These are phyloP conservation scores for Cheilosia variabilis DNA, from an alignment of 2,888 invertebrate genomes.

Conservation along the genomic window DNA sequence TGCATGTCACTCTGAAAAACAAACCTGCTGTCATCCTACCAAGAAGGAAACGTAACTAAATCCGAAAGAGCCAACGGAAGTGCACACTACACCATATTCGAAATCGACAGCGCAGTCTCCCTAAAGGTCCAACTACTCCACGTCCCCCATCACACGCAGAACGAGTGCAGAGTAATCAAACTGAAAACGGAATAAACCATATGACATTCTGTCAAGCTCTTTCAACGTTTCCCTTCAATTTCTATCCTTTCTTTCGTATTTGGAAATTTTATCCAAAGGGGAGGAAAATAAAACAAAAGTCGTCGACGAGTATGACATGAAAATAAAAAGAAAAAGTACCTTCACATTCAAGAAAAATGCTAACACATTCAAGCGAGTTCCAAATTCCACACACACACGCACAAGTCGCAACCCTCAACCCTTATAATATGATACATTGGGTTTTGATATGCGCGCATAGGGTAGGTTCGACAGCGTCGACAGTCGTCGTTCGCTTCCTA, in stretches of 20 bases:
- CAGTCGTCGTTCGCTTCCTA: not conserved
- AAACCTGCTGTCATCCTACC: too few relatives aligned
- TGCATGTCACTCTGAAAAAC: too few relatives aligned
- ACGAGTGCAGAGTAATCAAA: not conserved
- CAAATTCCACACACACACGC: constrained; percentile 10
- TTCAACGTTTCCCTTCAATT: constrained; percentile 1
- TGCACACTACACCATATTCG: not conserved
- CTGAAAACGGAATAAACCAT: not conserved
- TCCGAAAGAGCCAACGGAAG: not conserved
- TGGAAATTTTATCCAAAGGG: not conserved
- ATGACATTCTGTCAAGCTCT: constrained; percentile 19
- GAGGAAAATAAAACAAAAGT: constrained; percentile 6
- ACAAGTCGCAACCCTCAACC: not conserved
- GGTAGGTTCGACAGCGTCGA: not conserved
- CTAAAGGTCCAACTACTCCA: not conserved
- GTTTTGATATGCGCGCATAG: not conserved
- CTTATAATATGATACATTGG: not conserved
- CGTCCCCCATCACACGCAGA: not conserved
- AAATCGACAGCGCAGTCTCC: constrained; percentile 1
- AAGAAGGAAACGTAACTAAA: not conserved
- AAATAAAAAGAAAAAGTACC: not conserved
- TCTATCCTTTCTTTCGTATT: not conserved
- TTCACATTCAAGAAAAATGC: not conserved
- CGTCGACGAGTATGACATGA: not conserved
- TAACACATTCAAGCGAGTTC: not conserved